A percentile compares a stretch with the other conserved stretches of the same genome.
phyloP scores from a whole-genome alignment of 2,797 vertebrate species.

The Enteromius thamalakanensis region DNA sequence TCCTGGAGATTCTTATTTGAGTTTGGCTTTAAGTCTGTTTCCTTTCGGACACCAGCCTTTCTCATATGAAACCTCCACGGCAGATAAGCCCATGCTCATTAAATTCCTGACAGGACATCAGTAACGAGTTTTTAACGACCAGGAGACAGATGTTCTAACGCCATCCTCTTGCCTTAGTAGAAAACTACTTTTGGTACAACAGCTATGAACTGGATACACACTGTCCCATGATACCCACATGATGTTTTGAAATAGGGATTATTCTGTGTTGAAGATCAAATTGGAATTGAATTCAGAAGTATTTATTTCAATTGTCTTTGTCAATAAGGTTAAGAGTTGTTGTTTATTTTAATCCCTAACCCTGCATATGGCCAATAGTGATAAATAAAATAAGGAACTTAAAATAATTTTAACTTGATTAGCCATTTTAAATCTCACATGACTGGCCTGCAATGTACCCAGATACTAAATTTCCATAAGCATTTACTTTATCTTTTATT shows the following conservation, averaged over 20 bases:
- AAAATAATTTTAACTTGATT: neutral
- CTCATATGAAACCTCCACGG: constrained; percentile 68
- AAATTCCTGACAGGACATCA: constrained; percentile 69
- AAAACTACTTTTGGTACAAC: constrained; percentile 41
- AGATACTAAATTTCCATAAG: constrained; percentile 51
- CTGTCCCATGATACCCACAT: neutral
- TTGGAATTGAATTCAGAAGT: neutral
- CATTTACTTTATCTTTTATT: constrained; percentile 53
- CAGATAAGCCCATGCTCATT: constrained; percentile 70
- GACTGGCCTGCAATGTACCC: constrained; percentile 5
- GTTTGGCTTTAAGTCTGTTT: constrained; percentile 47
- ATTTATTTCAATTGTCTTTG: neutral
- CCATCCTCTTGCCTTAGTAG: constrained; percentile 35
- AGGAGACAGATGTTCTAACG: constrained; percentile 60
- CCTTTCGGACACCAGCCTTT: constrained; percentile 57
- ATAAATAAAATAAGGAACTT: neutral
- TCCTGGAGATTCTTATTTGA: constrained; percentile 11
- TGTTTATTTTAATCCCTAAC: neutral
- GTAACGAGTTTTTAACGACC: constrained; percentile 78
- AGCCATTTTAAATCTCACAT: neutral
- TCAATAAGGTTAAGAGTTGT: neutral
- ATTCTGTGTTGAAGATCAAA: neutral
- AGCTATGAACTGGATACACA: neutral
- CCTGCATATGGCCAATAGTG: neutral
- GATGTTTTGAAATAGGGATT: neutral